Evolutionary conservation across 2,113 vertebrate genomes (phyloP).

Genomic region (Leucopsar rothschildi): DNA sequence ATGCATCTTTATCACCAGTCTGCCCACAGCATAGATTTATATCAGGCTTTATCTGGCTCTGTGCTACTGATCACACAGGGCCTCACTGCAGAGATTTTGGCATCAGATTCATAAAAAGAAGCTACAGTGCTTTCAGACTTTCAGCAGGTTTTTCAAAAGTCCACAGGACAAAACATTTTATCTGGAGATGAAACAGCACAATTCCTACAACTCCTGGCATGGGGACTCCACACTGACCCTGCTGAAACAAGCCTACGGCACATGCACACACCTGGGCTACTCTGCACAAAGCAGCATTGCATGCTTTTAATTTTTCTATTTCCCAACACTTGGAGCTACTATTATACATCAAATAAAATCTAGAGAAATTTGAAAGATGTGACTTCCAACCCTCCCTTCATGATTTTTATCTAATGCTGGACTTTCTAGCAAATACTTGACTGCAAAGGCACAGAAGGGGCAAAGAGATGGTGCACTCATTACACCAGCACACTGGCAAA

Average conservation of each 20-base stretch:
- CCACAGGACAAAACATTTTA: background rate
- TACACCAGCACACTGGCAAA: background rate
- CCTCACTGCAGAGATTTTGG: background rate
- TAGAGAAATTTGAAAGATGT: background rate
- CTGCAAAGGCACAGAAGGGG: background rate
- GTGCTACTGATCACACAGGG: background rate
- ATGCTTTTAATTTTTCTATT: background rate
- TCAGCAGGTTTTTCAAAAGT: background rate
- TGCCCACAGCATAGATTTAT: background rate
- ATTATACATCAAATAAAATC: background rate
- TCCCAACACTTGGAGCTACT: background rate
- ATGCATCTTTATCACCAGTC: background rate
- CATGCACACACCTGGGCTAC: background rate
- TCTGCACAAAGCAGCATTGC: background rate
- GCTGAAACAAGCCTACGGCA: background rate
- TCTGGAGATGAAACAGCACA: background rate
- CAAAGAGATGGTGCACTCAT: background rate
- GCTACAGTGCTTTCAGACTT: background rate
- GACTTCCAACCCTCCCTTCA: background rate
- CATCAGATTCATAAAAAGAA: background rate
- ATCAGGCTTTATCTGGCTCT: background rate
- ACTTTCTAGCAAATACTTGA: background rate
- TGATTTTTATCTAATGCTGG: background rate
- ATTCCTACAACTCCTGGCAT: background rate
- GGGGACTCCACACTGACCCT: accelerated